phyloP scores from a whole-genome alignment of 2,888 invertebrate species.

The Bursaphelenchus okinawaensis region DNA sequence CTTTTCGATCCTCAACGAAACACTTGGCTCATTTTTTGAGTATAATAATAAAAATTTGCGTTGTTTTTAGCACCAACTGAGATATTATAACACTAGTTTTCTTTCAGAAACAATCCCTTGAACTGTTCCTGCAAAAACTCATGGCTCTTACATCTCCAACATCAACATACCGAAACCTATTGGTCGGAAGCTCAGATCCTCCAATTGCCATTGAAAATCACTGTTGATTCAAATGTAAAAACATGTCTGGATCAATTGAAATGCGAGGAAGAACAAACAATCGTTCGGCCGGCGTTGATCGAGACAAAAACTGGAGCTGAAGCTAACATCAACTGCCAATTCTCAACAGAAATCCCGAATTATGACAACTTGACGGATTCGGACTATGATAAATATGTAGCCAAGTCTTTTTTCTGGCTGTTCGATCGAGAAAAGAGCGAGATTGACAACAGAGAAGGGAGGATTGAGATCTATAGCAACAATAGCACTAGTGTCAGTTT shows the following conservation, averaged over 20 bases:
- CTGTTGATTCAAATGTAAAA: not conserved
- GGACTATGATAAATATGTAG: not conserved
- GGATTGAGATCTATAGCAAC: not conserved
- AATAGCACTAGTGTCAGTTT: constrained; percentile 16
- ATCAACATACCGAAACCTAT: not conserved
- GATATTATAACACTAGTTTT: not conserved
- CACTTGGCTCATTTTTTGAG: too few species aligned
- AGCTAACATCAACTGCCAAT: not conserved
- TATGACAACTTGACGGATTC: not conserved
- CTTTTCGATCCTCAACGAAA: too few species aligned
- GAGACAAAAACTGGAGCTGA: not conserved
- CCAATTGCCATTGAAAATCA: not conserved
- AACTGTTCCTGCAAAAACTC: not conserved
- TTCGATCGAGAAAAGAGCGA: not conserved
- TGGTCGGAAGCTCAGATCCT: not conserved
- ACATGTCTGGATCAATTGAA: not conserved
- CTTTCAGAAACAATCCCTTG: not conserved
- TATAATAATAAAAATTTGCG: too few species aligned
- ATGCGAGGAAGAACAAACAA: not conserved
- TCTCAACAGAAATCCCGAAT: not conserved
- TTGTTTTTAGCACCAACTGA: too few species aligned
- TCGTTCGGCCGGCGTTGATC: not conserved
- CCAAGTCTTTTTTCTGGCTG: constrained; percentile 1
- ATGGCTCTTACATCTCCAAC: not conserved
- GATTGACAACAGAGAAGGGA: not conserved